Evolutionary conservation across 23 tunicate species (phyloP).

Genomic region (Ciona savignyi): DNA sequence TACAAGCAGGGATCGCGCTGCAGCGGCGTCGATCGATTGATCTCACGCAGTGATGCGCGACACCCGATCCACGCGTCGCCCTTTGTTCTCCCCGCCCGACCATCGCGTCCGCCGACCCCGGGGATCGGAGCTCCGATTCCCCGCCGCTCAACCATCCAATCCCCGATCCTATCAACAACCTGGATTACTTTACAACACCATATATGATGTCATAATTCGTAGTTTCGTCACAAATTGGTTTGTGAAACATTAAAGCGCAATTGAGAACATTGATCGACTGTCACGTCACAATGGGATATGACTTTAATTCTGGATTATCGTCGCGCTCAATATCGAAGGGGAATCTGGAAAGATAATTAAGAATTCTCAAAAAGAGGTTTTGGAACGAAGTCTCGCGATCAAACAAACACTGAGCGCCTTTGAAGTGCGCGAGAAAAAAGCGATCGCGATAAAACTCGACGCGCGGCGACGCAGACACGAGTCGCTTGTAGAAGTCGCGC

Average conservation of each 20-base stretch:
- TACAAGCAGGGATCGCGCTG: not conserved
- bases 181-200: not conserved
- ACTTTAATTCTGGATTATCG: not conserved
- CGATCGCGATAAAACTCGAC: constrained; percentile 1
- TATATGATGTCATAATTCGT: not conserved
- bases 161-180: not conserved
- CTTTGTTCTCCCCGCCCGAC: not conserved
- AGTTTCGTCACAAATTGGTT: not conserved
- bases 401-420: not conserved
- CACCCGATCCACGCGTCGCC: constrained; percentile 12
- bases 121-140: not conserved
- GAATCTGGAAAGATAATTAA: not conserved
- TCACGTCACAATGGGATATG: not conserved
- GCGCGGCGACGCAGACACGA: no score
- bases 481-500: not conserved
- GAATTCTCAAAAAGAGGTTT: not conserved
- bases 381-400: not conserved
- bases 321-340: not conserved
- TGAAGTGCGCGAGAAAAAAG: not conserved
- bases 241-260: not conserved
- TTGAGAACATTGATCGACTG: not conserved
- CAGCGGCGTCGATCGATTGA: not conserved
- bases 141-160: not conserved
- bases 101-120: not conserved
- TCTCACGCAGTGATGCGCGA: constrained; percentile 9